Evolutionary conservation across 1,140 invertebrate genomes (phyloP), one percentile per base, ranked within the genome.

Genomic region (Galleria mellonella): DNA sequence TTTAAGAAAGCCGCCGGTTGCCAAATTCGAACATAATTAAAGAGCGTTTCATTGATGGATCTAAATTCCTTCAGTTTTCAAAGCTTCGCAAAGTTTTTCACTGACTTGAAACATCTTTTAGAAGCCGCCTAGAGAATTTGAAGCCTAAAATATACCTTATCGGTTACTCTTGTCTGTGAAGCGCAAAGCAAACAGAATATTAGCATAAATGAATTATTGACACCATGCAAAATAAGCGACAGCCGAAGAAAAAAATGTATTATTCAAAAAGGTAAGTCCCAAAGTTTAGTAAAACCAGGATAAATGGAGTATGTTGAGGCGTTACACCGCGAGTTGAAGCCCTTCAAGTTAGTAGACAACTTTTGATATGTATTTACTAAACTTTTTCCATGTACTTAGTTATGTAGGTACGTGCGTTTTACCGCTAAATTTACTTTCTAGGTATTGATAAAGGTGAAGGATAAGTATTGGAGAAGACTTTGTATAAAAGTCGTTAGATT

Each of bases 201-300:
- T 61, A 50, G 29, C 57, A 56, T 61, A 55, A 46, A 55, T 61
- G 57, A 55, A 61, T 60, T 61, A 61, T 61, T 52, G 47, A 61
- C 37, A 30, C 39, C 29, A 47, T 55, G 51, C 51, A 60, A 47
- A 55, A 49, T 38, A 49, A 50, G 45, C 44, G 33, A 35, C 43
- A 13, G 28, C 29, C 30, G 33, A 37, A 47, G 39, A 37, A 55
- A 59, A 57, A 51, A 51, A 51, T 52, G 48, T 60, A 41, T 61
- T 61, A 61, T 61, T 55, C 53, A 61, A 32, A 49, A 59, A 58
- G 44, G 49, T 51, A 39, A 51, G 48, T 37, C 23, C 41, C 29
- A 17, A 28, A 36, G 45, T 49, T 43, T n/a, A 17, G 17, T 40
- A 32, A 46, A 46, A 47, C 29, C 45, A 37, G 28, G 46, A 37